Conservation (phyloP, 2,797 vertebrate genomes). For the Sebastes hubbsi region DNA sequence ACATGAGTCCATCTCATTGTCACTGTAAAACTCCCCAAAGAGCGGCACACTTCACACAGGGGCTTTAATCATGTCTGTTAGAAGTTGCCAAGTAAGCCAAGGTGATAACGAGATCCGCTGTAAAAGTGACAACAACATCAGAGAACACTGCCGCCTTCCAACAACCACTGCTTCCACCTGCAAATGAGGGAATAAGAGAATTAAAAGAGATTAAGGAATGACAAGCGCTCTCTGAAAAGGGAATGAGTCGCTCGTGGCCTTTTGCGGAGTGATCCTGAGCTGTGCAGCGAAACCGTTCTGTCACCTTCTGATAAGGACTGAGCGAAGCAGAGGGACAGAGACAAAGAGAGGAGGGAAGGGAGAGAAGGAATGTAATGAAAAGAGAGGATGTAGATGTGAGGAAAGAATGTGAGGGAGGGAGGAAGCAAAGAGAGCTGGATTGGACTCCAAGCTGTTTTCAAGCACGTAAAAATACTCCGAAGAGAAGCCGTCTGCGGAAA, state of each 20-base stretch:
- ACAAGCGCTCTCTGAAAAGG: constrained; percentile 41
- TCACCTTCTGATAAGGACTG: constrained; percentile 62
- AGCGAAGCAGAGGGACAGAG: constrained; percentile 24
- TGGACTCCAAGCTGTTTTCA: constrained; percentile 7
- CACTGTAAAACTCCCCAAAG: constrained; percentile 14
- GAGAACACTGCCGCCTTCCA: constrained; percentile 18
- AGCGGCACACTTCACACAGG: background rate
- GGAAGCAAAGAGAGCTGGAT: background rate
- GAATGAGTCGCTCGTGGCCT: constrained; percentile 43
- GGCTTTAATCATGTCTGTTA: constrained; percentile 36
- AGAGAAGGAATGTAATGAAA: constrained; percentile 12
- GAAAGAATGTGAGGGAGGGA: background rate
- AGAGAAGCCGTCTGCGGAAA: constrained; percentile 8
- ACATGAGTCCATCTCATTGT: constrained; percentile 1
- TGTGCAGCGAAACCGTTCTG: constrained; percentile 51
- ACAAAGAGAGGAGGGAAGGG: constrained; percentile 18
- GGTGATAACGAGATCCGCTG: constrained; percentile 52
- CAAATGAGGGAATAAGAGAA: constrained; percentile 52
- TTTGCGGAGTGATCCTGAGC: constrained; percentile 47
- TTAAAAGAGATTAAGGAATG: constrained; percentile 63
- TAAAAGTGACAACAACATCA: constrained; percentile 49
- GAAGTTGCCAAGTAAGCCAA: constrained; percentile 33
- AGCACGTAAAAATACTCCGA: constrained; percentile 1
- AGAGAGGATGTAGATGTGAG: constrained; percentile 8
- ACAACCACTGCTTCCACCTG: constrained; percentile 36